phyloP scores from a whole-genome alignment of 2,797 vertebrate species.

The Euphonia xanthogaster region DNA sequence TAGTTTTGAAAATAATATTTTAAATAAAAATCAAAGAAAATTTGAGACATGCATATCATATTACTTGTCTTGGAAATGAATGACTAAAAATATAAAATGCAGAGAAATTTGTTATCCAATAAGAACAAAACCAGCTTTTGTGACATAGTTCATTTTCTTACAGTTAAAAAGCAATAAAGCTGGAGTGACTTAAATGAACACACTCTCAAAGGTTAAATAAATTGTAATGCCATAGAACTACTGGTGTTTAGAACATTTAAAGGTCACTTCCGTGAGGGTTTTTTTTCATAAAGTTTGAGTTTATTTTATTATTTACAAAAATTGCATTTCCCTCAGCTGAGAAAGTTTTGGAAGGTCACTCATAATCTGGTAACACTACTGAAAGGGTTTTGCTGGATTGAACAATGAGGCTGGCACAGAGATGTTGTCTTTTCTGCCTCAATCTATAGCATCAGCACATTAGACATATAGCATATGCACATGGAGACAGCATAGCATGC shows the following conservation, averaged over 20 bases:
- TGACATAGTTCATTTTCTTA: slow-evolving; percentile 17
- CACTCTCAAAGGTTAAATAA: slow-evolving; percentile 77
- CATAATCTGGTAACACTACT: not conserved
- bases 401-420: not conserved
- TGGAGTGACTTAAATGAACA: slow-evolving; percentile 66
- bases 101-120: not conserved
- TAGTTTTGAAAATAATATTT: not conserved
- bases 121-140: slow-evolving; percentile 22
- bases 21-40: not conserved
- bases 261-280: slow-evolving; percentile 45
- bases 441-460: not conserved
- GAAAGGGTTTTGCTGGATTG: not conserved
- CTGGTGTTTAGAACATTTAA: slow-evolving; percentile 68
- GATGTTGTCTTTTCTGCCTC: accelerated
- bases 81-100: not conserved
- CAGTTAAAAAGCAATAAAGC: slow-evolving; percentile 37
- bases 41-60: not conserved
- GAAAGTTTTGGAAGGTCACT: not conserved
- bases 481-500: not conserved
- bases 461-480: not conserved
- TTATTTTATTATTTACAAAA: slow-evolving; percentile 42
- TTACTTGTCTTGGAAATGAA: not conserved
- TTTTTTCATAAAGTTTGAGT: slow-evolving; percentile 16
- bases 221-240: slow-evolving; percentile 70
- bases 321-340: not conserved